A percentile compares a stretch with the other conserved stretches of the same genome.
These are phyloP conservation scores for Hemiprocne comata DNA, from an alignment of 2,113 vertebrate species.

Conservation along the genomic window DNA sequence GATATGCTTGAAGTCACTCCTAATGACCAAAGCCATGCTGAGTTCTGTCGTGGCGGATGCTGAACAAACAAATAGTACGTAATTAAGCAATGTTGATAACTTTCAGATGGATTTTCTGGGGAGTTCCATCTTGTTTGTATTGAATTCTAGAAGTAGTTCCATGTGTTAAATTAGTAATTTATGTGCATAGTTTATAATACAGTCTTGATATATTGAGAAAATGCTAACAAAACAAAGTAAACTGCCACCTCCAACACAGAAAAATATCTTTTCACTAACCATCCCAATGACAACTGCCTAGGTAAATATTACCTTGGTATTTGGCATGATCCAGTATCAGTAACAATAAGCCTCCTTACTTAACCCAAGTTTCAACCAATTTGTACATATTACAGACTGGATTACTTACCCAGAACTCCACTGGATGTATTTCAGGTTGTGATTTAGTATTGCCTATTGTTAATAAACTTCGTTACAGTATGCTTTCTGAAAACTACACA, in stretches of 20 bases:
- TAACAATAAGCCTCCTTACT: neutral
- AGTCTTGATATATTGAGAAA: neutral
- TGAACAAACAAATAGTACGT: neutral
- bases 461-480: neutral
- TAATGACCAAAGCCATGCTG: neutral
- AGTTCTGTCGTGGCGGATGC: neutral
- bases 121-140: neutral
- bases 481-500: neutral
- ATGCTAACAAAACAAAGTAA: neutral
- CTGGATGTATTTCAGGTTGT: neutral
- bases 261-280: neutral
- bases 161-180: neutral
- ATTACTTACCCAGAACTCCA: neutral
- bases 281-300: neutral
- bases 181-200: neutral
- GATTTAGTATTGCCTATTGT: neutral
- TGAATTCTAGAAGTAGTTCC: neutral
- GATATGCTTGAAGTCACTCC: neutral
- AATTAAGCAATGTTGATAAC: neutral
- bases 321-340: neutral
- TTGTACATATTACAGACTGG: neutral
- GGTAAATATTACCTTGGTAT: neutral
- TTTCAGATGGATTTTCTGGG: neutral
- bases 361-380: neutral
- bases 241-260: neutral